Conservation (phyloP, 2,888 invertebrate genomes). For the Trichopoda pennipes region DNA sequence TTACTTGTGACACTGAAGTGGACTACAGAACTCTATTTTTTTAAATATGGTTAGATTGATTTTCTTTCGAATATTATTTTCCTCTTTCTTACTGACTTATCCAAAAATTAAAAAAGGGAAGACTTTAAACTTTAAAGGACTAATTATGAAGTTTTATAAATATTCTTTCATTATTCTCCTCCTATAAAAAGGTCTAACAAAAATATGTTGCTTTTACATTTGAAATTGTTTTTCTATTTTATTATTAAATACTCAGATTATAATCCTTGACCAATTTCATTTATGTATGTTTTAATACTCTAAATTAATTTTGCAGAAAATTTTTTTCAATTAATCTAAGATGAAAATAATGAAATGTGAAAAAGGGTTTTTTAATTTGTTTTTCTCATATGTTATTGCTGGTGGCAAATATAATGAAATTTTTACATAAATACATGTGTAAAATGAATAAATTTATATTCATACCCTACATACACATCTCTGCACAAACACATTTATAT, state of each 20-base stretch:
- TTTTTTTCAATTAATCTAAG: slow-evolving; percentile 77
- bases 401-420: slow-evolving; percentile 59
- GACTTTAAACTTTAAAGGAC: no score
- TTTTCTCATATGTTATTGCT: slow-evolving; percentile 33
- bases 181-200: not conserved
- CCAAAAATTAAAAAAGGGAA: no score
- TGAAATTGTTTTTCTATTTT: slow-evolving; percentile 13
- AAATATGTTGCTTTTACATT: slow-evolving; percentile 43
- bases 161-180: not conserved
- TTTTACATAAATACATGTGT: slow-evolving; percentile 44
- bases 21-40: no score
- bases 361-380: slow-evolving; percentile 66
- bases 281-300: slow-evolving; percentile 69
- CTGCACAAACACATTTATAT: slow-evolving; percentile 6
- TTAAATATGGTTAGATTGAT: no score
- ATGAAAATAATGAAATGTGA: slow-evolving; percentile 69
- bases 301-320: slow-evolving; percentile 81
- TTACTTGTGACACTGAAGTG: no score
- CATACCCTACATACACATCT: slow-evolving; percentile 21
- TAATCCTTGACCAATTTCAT: slow-evolving; percentile 65
- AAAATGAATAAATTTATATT: slow-evolving; percentile 62
- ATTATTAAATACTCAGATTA: slow-evolving; percentile 65
- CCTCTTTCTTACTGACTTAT: no score
- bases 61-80: no score
- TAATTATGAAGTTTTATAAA: not conserved